Conservation (phyloP, 2,888 invertebrate species). For the Leucania comma region DNA sequence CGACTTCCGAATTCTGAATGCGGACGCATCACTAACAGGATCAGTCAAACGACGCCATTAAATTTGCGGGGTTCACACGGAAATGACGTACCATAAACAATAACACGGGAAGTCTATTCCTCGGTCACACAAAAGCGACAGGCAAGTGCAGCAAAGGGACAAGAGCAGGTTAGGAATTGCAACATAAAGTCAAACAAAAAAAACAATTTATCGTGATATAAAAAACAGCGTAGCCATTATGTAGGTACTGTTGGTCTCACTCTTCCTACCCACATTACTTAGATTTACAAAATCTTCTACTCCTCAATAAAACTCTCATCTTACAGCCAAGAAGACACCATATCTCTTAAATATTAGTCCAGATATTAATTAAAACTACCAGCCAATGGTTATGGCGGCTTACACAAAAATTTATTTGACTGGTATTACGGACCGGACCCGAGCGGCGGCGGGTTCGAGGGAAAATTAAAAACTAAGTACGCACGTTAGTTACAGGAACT, state of each 20-base stretch:
- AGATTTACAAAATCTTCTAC: background rate
- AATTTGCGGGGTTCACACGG: no score
- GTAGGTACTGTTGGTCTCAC: background rate
- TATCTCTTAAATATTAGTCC: slow-evolving; percentile 50
- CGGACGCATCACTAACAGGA: no score
- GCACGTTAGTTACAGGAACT: slow-evolving; percentile 27
- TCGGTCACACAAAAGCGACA: no score
- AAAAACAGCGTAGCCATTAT: no score
- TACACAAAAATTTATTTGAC: slow-evolving; percentile 62
- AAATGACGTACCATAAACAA: no score
- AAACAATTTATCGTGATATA: no score
- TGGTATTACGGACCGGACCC: slow-evolving; percentile 46
- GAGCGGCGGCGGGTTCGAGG: slow-evolving; percentile 34
- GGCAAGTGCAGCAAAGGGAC: no score
- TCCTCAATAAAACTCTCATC: slow-evolving; percentile 24
- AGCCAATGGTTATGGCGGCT: slow-evolving; percentile 52
- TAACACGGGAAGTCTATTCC: no score
- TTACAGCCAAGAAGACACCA: slow-evolving; percentile 25
- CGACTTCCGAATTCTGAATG: no score
- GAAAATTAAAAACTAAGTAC: slow-evolving; percentile 47
- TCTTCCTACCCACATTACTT: background rate
- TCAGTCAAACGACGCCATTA: no score
- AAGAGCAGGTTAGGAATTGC: no score
- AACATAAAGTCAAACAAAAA: no score
- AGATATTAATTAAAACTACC: slow-evolving; percentile 60